Conservation (phyloP, 2,888 invertebrate genomes). For the Heliconius charithonia region DNA sequence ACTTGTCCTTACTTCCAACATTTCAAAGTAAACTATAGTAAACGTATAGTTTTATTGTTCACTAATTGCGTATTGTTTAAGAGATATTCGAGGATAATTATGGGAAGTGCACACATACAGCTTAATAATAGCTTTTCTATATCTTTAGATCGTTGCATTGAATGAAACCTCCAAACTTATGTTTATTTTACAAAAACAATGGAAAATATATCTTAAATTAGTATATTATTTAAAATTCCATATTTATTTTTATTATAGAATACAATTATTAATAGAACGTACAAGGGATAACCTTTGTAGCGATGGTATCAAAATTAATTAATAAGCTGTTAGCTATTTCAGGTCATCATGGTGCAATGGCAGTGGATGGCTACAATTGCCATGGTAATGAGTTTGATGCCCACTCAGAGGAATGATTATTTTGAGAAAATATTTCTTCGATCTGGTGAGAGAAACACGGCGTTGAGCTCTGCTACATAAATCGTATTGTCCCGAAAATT, state of each 20-base stretch:
- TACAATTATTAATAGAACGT: background rate
- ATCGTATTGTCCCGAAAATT: background rate
- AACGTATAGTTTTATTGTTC: constrained; percentile 21
- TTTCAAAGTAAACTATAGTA: constrained; percentile 23
- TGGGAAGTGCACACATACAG: constrained; percentile 11
- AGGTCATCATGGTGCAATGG: background rate
- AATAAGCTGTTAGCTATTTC: background rate
- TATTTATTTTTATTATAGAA: background rate
- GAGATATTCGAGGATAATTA: constrained; percentile 18
- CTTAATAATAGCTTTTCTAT: constrained; percentile 27
- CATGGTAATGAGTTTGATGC: background rate
- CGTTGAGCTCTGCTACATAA: background rate
- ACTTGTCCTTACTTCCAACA: background rate
- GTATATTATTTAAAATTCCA: background rate
- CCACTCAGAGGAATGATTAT: too few relatives aligned
- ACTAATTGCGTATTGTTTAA: constrained; percentile 24
- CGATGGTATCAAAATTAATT: background rate
- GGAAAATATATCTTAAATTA: background rate
- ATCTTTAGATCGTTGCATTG: constrained; percentile 25
- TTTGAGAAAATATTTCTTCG: too few relatives aligned
- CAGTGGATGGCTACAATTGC: background rate
- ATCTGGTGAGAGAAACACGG: too few relatives aligned
- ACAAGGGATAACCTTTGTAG: background rate
- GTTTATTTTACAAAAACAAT: constrained; percentile 1
- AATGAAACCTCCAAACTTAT: constrained; percentile 14